These are phyloP conservation scores for Anableps anableps DNA, from an alignment of 2,797 vertebrate species.

Conservation along the genomic window DNA sequence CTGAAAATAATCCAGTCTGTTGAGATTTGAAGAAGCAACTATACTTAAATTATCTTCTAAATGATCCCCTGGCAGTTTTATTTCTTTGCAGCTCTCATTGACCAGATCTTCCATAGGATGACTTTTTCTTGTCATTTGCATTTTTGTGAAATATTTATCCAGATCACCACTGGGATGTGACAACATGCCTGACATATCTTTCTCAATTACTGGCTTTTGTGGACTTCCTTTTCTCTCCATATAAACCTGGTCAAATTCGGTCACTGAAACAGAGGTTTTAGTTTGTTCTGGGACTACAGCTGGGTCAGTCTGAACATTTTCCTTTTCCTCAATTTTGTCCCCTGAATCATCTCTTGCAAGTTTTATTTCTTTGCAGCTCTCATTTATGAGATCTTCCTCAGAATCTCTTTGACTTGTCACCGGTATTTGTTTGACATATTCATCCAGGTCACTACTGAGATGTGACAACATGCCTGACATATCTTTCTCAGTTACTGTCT, in stretches of 20 bases:
- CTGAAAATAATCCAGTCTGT: constrained; percentile 21
- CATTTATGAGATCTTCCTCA: constrained; percentile 25
- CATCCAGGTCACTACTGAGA: constrained; percentile 49
- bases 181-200: constrained; percentile 54
- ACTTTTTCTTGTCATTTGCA: neutral
- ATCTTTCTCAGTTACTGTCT: constrained; percentile 27
- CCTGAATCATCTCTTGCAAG: neutral
- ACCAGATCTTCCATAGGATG: neutral
- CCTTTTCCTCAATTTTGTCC: neutral
- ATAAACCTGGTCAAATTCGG: constrained; percentile 22
- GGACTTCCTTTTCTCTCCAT: constrained; percentile 7
- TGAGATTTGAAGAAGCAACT: constrained; percentile 22
- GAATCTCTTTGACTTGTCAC: neutral
- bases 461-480: constrained; percentile 56
- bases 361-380: constrained; percentile 37
- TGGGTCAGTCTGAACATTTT: neutral
- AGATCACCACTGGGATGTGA: constrained; percentile 54
- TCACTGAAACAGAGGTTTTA: constrained; percentile 10
- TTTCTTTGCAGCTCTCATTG: neutral
- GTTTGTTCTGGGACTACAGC: neutral
- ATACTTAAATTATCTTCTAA: constrained; percentile 2
- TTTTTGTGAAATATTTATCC: constrained; percentile 37
- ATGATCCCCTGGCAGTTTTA: neutral
- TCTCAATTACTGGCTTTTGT: constrained; percentile 16
- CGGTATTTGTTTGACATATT: constrained; percentile 33